These are phyloP conservation scores for Nibea coibor DNA, from an alignment of 2,113 vertebrate species.

Conservation along the genomic window DNA sequence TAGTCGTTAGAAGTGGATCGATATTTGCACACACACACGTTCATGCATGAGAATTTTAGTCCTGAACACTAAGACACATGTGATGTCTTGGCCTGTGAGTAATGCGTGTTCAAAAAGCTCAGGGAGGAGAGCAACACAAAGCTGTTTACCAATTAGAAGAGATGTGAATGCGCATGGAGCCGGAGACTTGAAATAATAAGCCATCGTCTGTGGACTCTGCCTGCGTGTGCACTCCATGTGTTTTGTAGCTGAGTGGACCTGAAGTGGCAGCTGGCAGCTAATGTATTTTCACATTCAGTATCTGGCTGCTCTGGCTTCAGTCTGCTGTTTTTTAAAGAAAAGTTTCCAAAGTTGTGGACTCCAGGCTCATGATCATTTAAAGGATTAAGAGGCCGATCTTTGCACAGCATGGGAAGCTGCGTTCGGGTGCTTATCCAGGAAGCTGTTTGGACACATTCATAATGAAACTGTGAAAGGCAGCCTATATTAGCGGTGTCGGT, in stretches of 20 bases:
- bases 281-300: constrained; percentile 22
- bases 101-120: not conserved
- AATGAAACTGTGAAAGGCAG: constrained; percentile 36
- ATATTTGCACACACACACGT: not conserved
- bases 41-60: not conserved
- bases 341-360: not conserved
- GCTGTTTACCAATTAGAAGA: constrained; percentile 11
- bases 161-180: not conserved
- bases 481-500: constrained; percentile 30
- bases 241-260: constrained; percentile 10
- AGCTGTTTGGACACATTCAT: constrained; percentile 42
- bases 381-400: constrained; percentile 34
- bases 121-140: not conserved
- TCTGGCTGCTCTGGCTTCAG: constrained; percentile 3
- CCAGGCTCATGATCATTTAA: constrained; percentile 23
- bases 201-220: not conserved
- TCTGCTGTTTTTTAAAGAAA: not conserved
- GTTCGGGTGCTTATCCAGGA: constrained; percentile 15
- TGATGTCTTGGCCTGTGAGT: not conserved
- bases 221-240: not conserved
- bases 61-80: not conserved
- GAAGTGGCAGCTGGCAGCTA: constrained; percentile 23
- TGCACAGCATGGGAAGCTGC: constrained; percentile 14
- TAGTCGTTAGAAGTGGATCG: not conserved
- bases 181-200: not conserved